phyloP scores from a whole-genome alignment of 2,113 vertebrate genomes.

The Chrysochloris asiatica region DNA sequence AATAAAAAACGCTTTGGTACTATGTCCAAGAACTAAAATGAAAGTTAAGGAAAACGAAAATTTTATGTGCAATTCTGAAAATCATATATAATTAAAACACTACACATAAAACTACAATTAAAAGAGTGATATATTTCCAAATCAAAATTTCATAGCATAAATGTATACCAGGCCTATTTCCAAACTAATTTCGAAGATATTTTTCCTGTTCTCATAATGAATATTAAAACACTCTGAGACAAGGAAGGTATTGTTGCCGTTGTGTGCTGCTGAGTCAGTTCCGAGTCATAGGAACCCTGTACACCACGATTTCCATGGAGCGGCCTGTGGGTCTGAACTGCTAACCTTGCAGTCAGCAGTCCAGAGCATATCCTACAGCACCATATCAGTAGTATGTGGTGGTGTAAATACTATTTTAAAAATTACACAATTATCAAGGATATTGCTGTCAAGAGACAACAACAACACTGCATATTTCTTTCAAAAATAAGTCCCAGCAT shows the following conservation, averaged over 20 bases:
- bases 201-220: not conserved
- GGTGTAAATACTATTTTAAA: slow-evolving; percentile 24
- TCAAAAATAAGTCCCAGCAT: not conserved
- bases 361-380: no score
- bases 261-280: no score
- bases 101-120: not conserved
- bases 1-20: not conserved
- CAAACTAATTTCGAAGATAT: not conserved
- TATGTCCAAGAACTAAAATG: not conserved
- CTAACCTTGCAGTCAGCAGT: no score
- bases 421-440: not conserved
- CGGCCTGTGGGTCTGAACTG: no score
- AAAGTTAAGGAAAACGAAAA: slow-evolving; percentile 21
- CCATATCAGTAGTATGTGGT: no score
- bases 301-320: no score
- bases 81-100: not conserved
- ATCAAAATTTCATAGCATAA: not conserved
- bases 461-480: not conserved
- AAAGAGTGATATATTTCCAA: not conserved
- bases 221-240: not conserved
- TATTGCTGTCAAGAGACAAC: not conserved
- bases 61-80: not conserved
- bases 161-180: slow-evolving; percentile 24
- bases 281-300: no score
- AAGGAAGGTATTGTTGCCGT: no score